Base-by-base conservation (phyloP, 2,113 vertebrate species). In the Cyanoramphus novaezelandiae region DNA sequence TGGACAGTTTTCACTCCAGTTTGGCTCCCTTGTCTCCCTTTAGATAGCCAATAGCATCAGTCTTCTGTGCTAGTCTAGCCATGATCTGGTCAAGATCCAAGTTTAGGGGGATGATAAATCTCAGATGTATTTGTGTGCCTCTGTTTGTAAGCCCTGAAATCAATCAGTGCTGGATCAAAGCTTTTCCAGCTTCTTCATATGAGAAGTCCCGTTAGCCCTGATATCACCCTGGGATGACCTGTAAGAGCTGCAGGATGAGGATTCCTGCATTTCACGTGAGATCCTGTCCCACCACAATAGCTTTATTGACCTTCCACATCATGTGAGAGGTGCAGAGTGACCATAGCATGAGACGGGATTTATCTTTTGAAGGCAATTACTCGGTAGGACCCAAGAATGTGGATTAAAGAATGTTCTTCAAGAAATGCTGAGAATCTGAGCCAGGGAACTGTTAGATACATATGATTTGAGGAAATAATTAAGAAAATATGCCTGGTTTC, bases 381-480 rank as follows among this genome's bases (percentile, higher is more conserved):
- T 96, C 87, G 83, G 86, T 92, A 92, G 95, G 89, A 93, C 4
- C 10, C 67, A 75, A 88, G 72, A 69, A 28, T 44, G 6, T 46
- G 55, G 71, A 88, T 96, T 91, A 85, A 84, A 92, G 41, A 86
- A 85, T 75, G 64, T 67, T 57, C 79, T 80, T 82, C 81, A 65
- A 82, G 80, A 92, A 94, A 96, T 46, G 23, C 44, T 43, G 50
- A 86, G 28, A 41, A 44, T 82, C 39, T 47, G 59, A 93, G 79
- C 80, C 63, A 53, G 75, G 72, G 28, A 85, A 70, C 49, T 29
- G 57, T 39, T 59, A 65, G 92, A 85, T 92, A 85, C 39, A 11
- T 78, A 88, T 53, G 77, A 59, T 84, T 82, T 88, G 93, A 87
- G 92, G 86, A 80, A 97, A 89, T 97, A 94, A 97, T 97, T 90